Percentiles rank a stretch among this genome's conserved stretches.
Evolutionary conservation across 2,113 vertebrate genomes (phyloP).

Genomic region (Lagopus leucura): DNA sequence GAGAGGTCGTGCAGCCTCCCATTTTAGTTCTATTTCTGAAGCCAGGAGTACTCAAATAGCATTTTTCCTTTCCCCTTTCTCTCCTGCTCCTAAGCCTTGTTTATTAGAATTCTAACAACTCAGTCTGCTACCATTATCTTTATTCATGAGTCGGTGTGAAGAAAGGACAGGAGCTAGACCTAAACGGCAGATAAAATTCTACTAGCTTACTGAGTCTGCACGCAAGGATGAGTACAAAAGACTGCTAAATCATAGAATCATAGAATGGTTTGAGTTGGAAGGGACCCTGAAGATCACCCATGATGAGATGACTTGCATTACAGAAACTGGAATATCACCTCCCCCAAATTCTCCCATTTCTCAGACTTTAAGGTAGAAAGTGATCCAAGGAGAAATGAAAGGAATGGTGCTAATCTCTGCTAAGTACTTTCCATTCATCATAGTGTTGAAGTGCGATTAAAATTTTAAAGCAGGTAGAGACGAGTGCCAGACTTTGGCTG

Average conservation of each 20-base stretch:
- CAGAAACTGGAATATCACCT: not conserved
- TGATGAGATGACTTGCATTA: not conserved
- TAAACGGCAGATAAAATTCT: not conserved
- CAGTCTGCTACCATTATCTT: not conserved
- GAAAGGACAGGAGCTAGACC: not conserved
- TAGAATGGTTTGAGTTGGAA: too few species aligned
- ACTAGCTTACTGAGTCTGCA: not conserved
- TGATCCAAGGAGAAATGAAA: not conserved
- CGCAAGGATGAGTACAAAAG: not conserved
- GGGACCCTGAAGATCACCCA: too few species aligned
- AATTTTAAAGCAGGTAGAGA: not conserved
- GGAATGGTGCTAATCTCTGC: not conserved
- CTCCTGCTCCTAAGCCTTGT: conserved; percentile 27
- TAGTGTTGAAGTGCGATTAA: not conserved
- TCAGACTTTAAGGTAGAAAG: not conserved
- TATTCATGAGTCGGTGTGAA: conserved; percentile 28
- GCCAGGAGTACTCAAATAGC: conserved; percentile 39
- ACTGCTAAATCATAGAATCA: not conserved
- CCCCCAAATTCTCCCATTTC: not conserved
- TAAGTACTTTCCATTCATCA: not conserved
- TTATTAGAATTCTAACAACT: conserved; percentile 13
- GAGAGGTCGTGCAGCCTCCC: conserved; percentile 23
- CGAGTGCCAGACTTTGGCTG: not conserved
- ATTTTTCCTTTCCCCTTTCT: conserved; percentile 8
- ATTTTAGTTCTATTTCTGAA: conserved; percentile 60